Base-by-base conservation (phyloP, 2,113 vertebrate species). In the Aptenodytes patagonicus region DNA sequence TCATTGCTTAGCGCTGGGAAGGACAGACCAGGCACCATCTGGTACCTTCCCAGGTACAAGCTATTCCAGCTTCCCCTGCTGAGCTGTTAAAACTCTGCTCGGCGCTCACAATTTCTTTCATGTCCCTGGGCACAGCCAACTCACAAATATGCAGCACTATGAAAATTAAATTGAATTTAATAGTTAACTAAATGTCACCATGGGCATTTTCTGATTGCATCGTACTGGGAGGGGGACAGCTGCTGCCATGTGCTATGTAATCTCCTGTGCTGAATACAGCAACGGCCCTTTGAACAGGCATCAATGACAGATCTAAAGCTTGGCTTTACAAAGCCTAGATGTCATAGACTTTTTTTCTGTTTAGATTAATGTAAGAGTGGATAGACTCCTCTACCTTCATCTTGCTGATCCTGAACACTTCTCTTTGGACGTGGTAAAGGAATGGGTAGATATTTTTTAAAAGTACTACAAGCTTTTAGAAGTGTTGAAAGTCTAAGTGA, bases 101-200 rank as follows among this genome's bases (percentile, higher is more conserved):
- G 44, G 16, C 1, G 0, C 38, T 83, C 71, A 77, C 49, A 22
- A 42, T 62, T 93, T 73, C 42, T 78, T 71, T 89, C 64, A 80
- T 2, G 1, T 78, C 76, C 68, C 83, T 66, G 24, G 77, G 73
- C 87, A 73, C 51, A 71, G 83, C 25, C 80, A 81, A 42, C 38
- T 94, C 61, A 79, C 91, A 96, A 75, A 94, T 78, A 94, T 14
- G n/a, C 64, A 89, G 76, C 32, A 22, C 87, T 60, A 82, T 78
- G 77, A 93, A 96, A 95, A 91, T 84, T 75, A 94, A 94, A 94
- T 91, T n/a, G 4, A 96, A 91, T 92, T 87, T 94, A 96, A 96
- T 94, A 89, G 89, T 72, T 91, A 83, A 70, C 72, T 95, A 96
- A 97, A 70, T 84, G 81, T 78, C 94, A 92, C 83, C 83, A 55